A percentile compares a stretch with the other conserved stretches of the same genome.
These are phyloP conservation scores for Zaprionus ghesquierei DNA, from an alignment of 1,140 invertebrate genomes.

Conservation along the genomic window DNA sequence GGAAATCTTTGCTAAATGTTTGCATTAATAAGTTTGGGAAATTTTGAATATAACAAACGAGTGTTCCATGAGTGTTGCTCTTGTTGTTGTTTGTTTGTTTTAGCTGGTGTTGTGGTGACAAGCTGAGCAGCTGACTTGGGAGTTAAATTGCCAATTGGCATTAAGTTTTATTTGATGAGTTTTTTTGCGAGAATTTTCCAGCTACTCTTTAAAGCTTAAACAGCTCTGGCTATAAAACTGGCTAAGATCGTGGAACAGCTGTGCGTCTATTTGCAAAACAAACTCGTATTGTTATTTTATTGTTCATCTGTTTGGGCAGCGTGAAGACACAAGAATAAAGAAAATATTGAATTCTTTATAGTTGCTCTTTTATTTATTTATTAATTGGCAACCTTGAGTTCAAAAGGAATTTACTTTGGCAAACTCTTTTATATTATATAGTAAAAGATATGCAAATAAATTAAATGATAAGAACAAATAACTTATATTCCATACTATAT, in stretches of 20 bases:
- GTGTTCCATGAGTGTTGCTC: neutral
- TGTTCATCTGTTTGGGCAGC: slow-evolving; percentile 11
- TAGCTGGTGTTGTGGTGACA: neutral
- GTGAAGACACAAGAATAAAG: neutral
- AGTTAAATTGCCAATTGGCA: neutral
- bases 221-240: neutral
- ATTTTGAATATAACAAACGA: slow-evolving; percentile 1
- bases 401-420: neutral
- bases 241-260: neutral
- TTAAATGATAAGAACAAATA: too few relatives aligned
- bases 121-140: neutral
- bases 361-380: neutral
- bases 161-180: neutral
- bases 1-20: slow-evolving; percentile 17
- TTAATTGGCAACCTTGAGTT: neutral
- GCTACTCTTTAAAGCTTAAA: neutral
- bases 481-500: too few relatives aligned
- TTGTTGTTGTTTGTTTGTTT: slow-evolving; percentile 9
- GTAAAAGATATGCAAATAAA: too few relatives aligned
- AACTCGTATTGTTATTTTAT: slow-evolving; percentile 5
- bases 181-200: neutral
- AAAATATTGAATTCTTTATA: neutral
- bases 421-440: too few relatives aligned
- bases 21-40: slow-evolving; percentile 17
- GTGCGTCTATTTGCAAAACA: neutral